These are phyloP conservation scores for Mystacides longicornis DNA, from an alignment of 2,888 invertebrate species.

Conservation along the genomic window DNA sequence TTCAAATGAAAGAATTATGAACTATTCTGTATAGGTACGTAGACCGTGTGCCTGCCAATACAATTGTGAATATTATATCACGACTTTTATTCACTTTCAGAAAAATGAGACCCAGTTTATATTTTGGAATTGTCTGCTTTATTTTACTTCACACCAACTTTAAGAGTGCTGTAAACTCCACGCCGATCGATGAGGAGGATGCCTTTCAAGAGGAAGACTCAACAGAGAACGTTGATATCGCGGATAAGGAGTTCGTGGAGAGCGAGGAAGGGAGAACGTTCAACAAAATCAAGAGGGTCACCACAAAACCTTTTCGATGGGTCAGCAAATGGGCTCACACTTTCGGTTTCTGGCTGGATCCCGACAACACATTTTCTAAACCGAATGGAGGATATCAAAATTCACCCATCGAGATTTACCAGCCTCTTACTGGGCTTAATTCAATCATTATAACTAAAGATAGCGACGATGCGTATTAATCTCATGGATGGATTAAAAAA, in stretches of 20 bases:
- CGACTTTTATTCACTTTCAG: background rate
- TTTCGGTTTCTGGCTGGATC: constrained; percentile 19
- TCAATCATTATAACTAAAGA: constrained; percentile 2
- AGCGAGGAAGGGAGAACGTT: constrained; percentile 16
- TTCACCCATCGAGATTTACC: constrained; percentile 1
- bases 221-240: background rate
- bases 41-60: too few species aligned
- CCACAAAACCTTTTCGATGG: constrained; percentile 13
- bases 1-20: too few species aligned
- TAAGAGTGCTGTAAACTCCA: background rate
- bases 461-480: background rate
- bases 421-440: background rate
- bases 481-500: background rate
- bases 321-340: constrained; percentile 19
- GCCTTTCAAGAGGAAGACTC: background rate
- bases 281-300: constrained; percentile 7
- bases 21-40: too few species aligned
- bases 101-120: background rate
- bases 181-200: background rate
- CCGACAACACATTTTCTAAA: constrained; percentile 6
- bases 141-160: too few species aligned
- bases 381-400: background rate
- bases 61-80: too few species aligned
- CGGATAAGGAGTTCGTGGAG: background rate
- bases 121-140: background rate